Evolutionary conservation across 2,113 vertebrate species (phyloP).

Genomic region (Hyaena hyaena): DNA sequence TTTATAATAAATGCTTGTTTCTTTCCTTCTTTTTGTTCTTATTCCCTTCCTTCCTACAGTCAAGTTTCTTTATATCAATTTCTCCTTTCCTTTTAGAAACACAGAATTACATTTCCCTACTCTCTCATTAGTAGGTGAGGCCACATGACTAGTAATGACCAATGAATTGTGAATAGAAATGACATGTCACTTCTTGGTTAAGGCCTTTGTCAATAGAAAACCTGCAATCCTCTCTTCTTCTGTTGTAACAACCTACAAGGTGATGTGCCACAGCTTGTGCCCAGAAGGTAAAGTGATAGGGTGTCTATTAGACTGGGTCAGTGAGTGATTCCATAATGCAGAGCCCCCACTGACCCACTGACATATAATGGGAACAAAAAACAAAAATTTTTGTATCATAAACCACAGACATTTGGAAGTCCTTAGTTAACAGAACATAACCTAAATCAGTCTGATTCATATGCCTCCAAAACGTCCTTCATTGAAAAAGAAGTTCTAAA

Average conservation of each 20-base stretch:
- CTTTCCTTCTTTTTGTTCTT: not conserved
- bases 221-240: not conserved
- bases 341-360: not conserved
- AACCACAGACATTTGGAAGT: not conserved
- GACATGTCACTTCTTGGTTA: not conserved
- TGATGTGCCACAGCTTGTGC: not conserved
- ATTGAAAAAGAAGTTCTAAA: conserved; percentile 49
- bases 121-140: not conserved
- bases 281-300: not conserved
- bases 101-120: not conserved
- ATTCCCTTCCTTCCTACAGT: not conserved
- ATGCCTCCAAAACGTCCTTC: not conserved
- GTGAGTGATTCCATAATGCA: not conserved
- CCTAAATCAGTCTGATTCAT: not conserved
- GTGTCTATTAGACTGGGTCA: not conserved
- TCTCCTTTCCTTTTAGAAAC: not conserved
- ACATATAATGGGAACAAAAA: not conserved
- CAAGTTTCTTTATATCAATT: not conserved
- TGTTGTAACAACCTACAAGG: not conserved
- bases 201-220: not conserved
- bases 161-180: not conserved
- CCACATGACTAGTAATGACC: not conserved
- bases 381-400: not conserved
- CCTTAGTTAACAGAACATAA: not conserved
- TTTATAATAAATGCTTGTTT: not conserved